Percentiles rank a stretch among this genome's conserved stretches.
Evolutionary conservation across 1,140 invertebrate species (phyloP).

Genomic region (Magallana ariakensis): DNA sequence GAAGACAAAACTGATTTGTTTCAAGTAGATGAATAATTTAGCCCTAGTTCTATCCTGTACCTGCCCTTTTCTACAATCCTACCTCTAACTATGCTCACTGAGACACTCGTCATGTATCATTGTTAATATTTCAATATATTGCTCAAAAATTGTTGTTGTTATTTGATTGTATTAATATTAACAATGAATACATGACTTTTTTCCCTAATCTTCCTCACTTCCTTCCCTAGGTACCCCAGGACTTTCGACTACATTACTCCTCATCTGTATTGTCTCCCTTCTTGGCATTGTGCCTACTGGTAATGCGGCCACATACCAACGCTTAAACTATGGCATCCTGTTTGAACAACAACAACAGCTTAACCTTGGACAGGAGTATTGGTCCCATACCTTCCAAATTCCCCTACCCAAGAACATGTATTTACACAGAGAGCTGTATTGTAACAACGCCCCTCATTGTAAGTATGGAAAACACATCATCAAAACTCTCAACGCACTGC

Average conservation of each 20-base stretch:
- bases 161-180: background rate
- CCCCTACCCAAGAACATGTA: slow-evolving; percentile 10
- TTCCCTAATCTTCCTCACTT: background rate
- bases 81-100: background rate
- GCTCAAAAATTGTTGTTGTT: background rate
- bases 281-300: background rate
- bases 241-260: too few relatives aligned
- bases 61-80: background rate
- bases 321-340: slow-evolving; percentile 14
- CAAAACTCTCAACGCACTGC: background rate
- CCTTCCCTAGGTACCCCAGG: background rate
- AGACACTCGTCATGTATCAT: background rate
- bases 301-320: background rate
- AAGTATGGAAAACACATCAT: background rate
- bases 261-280: background rate
- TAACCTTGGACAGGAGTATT: slow-evolving; percentile 40
- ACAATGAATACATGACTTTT: background rate
- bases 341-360: slow-evolving; percentile 11
- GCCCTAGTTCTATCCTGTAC: background rate
- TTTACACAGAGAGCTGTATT: background rate
- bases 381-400: slow-evolving; percentile 43
- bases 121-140: slow-evolving; percentile 31
- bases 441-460: too few relatives aligned
- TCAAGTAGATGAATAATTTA: background rate
- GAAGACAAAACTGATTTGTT: slow-evolving; percentile 8